These are phyloP conservation scores for Diplogasteroides magnus DNA, from an alignment of 1,140 invertebrate genomes.

Conservation along the genomic window DNA sequence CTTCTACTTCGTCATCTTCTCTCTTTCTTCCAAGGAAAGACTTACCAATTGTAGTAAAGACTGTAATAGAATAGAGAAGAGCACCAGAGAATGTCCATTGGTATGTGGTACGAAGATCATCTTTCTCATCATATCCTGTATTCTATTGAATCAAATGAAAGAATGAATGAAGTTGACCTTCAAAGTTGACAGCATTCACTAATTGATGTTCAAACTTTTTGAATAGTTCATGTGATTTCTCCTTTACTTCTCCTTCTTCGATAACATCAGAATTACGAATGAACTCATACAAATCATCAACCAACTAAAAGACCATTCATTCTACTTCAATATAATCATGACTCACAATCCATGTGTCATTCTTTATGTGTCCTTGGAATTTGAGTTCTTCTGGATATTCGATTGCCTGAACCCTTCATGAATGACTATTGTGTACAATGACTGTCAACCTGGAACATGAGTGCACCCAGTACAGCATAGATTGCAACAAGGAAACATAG, in stretches of 20 bases:
- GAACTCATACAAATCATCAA: slow-evolving; percentile 41
- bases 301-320: slow-evolving; percentile 20
- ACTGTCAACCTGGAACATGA: slow-evolving; percentile 80
- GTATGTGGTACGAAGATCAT: slow-evolving; percentile 59
- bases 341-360: slow-evolving; percentile 47
- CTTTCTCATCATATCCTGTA: slow-evolving; percentile 69
- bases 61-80: slow-evolving; percentile 73
- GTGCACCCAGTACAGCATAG: slow-evolving; percentile 87
- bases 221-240: slow-evolving; percentile 68
- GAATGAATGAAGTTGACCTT: slow-evolving; percentile 56
- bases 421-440: too few species aligned
- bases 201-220: slow-evolving; percentile 72
- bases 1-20: not conserved
- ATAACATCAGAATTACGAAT: slow-evolving; percentile 68
- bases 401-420: slow-evolving; percentile 57
- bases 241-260: slow-evolving; percentile 67
- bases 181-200: slow-evolving; percentile 67
- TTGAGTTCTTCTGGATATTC: slow-evolving; percentile 63
- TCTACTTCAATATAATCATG: not conserved
- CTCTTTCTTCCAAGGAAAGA: slow-evolving; percentile 33
- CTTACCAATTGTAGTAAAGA: slow-evolving; percentile 76
- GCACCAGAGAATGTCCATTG: slow-evolving; percentile 74
- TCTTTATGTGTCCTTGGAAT: slow-evolving; percentile 57
- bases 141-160: not conserved
- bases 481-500: slow-evolving; percentile 86